These are phyloP conservation scores for Nesospiza acunhae DNA, from an alignment of 2,113 vertebrate species.

Conservation along the genomic window DNA sequence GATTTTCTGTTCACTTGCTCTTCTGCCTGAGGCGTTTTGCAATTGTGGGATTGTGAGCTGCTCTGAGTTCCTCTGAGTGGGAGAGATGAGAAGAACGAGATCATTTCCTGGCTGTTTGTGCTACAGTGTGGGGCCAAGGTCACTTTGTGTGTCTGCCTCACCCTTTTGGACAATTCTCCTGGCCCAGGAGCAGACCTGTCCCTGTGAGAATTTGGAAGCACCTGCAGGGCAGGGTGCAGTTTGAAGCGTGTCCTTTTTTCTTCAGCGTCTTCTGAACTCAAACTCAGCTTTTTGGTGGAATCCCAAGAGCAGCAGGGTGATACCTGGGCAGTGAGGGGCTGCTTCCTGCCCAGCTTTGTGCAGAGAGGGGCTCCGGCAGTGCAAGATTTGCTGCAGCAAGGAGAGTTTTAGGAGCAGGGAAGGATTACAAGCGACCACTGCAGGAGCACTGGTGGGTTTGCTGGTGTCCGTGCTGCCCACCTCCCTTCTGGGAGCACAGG, in stretches of 20 bases:
- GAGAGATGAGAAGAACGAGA: not conserved
- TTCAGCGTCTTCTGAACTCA: not conserved
- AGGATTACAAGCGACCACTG: fast-evolving
- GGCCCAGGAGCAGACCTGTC: not conserved
- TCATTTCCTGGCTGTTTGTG: not conserved
- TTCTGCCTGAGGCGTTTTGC: not conserved
- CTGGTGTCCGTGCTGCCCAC: fast-evolving
- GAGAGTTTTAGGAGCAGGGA: not conserved
- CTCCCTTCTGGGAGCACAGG: fast-evolving
- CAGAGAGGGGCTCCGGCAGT: not conserved
- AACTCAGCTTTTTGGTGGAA: not conserved
- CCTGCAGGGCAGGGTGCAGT: not conserved
- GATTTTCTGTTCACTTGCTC: slow-evolving; percentile 9
- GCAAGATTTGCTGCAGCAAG: fast-evolving
- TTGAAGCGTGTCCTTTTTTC: not conserved
- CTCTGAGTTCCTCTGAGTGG: not conserved
- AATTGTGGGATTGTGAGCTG: not conserved
- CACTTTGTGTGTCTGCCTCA: not conserved
- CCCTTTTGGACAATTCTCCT: not conserved
- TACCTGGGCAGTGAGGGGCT: not conserved
- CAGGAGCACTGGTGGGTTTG: not conserved
- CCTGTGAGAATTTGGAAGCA: fast-evolving
- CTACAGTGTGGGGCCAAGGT: not conserved
- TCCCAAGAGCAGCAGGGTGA: not conserved
- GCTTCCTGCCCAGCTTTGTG: fast-evolving